Base-by-base conservation (phyloP, 2,113 vertebrate genomes). In the Tylochromis polylepis region DNA sequence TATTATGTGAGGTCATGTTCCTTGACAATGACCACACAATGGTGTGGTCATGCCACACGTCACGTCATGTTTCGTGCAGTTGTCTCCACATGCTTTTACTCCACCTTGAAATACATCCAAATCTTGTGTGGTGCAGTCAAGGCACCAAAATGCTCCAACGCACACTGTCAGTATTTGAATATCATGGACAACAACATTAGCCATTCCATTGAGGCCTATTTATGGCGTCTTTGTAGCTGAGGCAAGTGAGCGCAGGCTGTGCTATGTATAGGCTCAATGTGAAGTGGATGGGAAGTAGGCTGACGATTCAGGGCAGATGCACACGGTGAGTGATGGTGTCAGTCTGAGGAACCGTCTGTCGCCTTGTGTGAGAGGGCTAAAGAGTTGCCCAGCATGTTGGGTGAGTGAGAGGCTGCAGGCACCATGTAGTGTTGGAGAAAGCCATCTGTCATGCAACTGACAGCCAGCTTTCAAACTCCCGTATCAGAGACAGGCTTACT, bases 241-340 rank as follows among this genome's bases (percentile, higher is more conserved):
- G 88, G 81, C 83, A 87, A 91, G 87, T 16, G 87, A 89, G 91
- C 8, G 3, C 67, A 22, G 87, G 87, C 62, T 29, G 2, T 49
- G 78, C 93, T 95, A 93, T 93, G 86, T 93, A 86, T 94, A 93
- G 93, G 59, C 72, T 58, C 58, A 2, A 83, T 8, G 67, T 83
- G 83, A 79, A 89, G 83, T 72, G 91, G 82, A 94, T 41, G 87
- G 87, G 91, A 92, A 91, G 89, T 65, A 36, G 83, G 81, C 79
- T 95, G 95, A 95, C 57, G 92, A 81, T 84, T 85, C 5, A 15
- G 84, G 91, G 91, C 94, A 95, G 94, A 95, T 94, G 95, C 83
- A 88, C 38, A 22, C 79, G 81, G 80, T 91, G 90, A 94, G 81
- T 31, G 41, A 90, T 81, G 56, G 89, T 88, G 92, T 89, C 89